Conservation (phyloP, 2,888 invertebrate genomes). For the Cerastis rubricosa region DNA sequence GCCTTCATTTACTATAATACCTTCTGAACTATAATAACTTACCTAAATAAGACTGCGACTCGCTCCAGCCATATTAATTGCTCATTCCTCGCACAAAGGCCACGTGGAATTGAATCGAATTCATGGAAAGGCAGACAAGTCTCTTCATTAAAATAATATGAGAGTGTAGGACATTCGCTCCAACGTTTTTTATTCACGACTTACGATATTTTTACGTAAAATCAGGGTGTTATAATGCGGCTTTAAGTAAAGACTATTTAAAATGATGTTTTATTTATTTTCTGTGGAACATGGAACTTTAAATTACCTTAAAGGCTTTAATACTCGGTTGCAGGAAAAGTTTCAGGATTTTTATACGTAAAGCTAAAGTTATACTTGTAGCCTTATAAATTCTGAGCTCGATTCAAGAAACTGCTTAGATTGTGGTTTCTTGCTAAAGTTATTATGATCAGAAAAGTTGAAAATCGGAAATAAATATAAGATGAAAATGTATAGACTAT, state of each 20-base stretch:
- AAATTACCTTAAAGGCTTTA: background rate
- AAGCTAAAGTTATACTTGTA: conserved; percentile 24
- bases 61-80: conserved; percentile 37
- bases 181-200: conserved; percentile 18
- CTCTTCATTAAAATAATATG: conserved; percentile 57
- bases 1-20: background rate
- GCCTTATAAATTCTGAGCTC: conserved; percentile 48
- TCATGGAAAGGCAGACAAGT: conserved; percentile 33
- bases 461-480: conserved; percentile 3
- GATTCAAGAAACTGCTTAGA: conserved; percentile 28
- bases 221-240: background rate
- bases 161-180: conserved; percentile 39
- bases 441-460: conserved; percentile 25
- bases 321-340: conserved; percentile 6
- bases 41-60: background rate
- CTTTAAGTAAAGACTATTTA: background rate
- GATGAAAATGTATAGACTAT: background rate
- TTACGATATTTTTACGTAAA: conserved; percentile 3
- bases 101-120: conserved; percentile 44
- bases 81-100: conserved; percentile 42
- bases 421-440: conserved; percentile 35
- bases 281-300: background rate
- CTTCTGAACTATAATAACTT: background rate
- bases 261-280: background rate
- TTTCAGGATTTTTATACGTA: conserved; percentile 25